Evolutionary conservation across 2,797 vertebrate species (phyloP), one percentile per base, ranked within the genome.

Genomic region (Mus caroli): DNA sequence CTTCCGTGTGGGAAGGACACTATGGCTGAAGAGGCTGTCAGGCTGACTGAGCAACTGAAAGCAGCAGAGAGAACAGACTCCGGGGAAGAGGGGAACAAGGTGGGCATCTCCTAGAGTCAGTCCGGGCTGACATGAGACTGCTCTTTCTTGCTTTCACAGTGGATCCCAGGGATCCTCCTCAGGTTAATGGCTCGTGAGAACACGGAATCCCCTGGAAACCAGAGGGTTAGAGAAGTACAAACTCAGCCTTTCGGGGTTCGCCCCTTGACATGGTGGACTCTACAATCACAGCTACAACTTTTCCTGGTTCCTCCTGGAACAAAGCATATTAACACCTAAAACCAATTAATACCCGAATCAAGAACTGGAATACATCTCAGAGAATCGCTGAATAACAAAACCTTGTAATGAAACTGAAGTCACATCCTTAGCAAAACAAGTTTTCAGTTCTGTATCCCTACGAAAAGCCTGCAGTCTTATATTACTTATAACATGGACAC

Each of bases 401-500:
- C 28, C 78, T 69, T 64, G 85, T 54, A 77, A 91, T 67, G 13
- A 52, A 87, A 96, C 85, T 83, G 86, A n/a, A 80, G 40, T 13
- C 37, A 52, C 56, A 37, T 67, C 43, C 87, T 92, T 84, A 76
- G 37, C 86, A 83, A 92, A 83, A 78, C 4, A 58, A 78, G 85
- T 92, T 34, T 60, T 12, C 64, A 75, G n/a, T 54, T 73, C 86
- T 94, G 91, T 52, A 83, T 43, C 75, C 76, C 60, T 24, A 78
- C 46, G 82, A 76, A 94, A 88, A 79, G 6, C 60, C 1, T 83
- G 34, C 37, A 60, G 37, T 58, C 88, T 92, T 87, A 91, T 0
- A 83, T 62, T 52, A 76, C 37, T 58, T 90, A 6, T 82, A 95
- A 94, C 87, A 62, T 94, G 85, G 77, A 93, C 60, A 19, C n/a